Evolutionary conservation across 2,113 vertebrate species (phyloP).

Genomic region (Spea bombifrons): DNA sequence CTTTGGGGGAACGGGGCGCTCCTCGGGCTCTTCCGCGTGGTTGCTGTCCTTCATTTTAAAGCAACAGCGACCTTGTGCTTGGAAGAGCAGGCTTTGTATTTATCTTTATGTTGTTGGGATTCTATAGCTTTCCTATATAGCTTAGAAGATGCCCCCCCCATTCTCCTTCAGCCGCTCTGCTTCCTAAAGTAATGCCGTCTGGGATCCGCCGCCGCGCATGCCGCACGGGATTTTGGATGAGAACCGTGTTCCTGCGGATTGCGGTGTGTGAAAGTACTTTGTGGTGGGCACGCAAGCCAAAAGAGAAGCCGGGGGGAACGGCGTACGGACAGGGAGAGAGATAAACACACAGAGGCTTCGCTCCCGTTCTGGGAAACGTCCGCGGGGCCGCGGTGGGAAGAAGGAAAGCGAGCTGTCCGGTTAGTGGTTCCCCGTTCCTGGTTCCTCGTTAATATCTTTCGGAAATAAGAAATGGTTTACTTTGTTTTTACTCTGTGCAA

Average conservation of each 20-base stretch:
- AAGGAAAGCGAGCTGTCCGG: conserved; percentile 6
- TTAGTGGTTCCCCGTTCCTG: conserved; percentile 13
- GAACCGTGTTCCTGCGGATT: conserved; percentile 5
- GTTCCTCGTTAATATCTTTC: conserved; percentile 36
- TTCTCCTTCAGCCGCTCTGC: conserved; percentile 58
- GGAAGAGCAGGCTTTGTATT: background rate
- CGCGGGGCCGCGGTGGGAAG: conserved; percentile 4
- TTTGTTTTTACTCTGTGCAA: background rate
- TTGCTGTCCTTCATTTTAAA: no score
- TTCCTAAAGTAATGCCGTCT: conserved; percentile 58
- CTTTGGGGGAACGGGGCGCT: background rate
- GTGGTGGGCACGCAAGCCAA: background rate
- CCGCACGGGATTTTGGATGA: conserved; percentile 42
- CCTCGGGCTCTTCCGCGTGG: no score
- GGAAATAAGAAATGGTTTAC: conserved; percentile 23
- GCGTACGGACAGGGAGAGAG: conserved; percentile 17
- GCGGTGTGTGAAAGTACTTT: background rate
- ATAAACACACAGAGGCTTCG: conserved; percentile 38
- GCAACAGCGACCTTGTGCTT: no score
- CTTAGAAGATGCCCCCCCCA: conserved; percentile 37
- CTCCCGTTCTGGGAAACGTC: conserved; percentile 42
- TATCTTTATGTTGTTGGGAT: no score
- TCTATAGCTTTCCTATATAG: background rate
- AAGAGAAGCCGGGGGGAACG: conserved; percentile 13
- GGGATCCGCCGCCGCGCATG: conserved; percentile 60